Evolutionary conservation across 2,888 invertebrate species (phyloP).

Genomic region (Horisme vitalbata): DNA sequence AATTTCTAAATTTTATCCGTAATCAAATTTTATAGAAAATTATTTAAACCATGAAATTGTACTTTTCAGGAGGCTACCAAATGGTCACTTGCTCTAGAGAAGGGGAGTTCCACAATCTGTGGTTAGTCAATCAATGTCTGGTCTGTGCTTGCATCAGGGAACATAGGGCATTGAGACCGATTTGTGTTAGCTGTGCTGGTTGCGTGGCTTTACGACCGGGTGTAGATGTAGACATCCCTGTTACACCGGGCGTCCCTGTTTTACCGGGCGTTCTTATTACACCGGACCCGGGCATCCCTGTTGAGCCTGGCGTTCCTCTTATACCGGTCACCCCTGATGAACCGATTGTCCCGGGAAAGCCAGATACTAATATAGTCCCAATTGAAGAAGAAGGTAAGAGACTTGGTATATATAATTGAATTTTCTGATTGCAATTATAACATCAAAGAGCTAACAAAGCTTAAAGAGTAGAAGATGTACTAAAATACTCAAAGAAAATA

Average conservation of each 20-base stretch:
- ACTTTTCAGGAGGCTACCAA: slow-evolving; percentile 47
- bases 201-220: slow-evolving; percentile 35
- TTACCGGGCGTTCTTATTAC: no score
- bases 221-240: neutral
- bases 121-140: slow-evolving; percentile 49
- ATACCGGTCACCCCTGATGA: no score
- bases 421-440: no score
- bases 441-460: no score
- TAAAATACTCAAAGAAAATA: no score
- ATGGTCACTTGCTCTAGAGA: slow-evolving; percentile 44
- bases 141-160: slow-evolving; percentile 60
- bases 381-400: slow-evolving; percentile 15
- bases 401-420: neutral
- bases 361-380: no score
- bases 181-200: slow-evolving; percentile 56
- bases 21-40: no score
- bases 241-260: no score
- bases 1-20: no score
- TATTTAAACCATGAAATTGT: no score
- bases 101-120: slow-evolving; percentile 56
- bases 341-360: no score
- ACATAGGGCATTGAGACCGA: slow-evolving; percentile 42
- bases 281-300: neutral
- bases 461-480: no score
- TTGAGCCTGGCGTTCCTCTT: neutral